Percentiles rank a stretch among this genome's conserved stretches.
Conservation (phyloP, 2,888 invertebrate genomes). For the Eledona agricola region DNA sequence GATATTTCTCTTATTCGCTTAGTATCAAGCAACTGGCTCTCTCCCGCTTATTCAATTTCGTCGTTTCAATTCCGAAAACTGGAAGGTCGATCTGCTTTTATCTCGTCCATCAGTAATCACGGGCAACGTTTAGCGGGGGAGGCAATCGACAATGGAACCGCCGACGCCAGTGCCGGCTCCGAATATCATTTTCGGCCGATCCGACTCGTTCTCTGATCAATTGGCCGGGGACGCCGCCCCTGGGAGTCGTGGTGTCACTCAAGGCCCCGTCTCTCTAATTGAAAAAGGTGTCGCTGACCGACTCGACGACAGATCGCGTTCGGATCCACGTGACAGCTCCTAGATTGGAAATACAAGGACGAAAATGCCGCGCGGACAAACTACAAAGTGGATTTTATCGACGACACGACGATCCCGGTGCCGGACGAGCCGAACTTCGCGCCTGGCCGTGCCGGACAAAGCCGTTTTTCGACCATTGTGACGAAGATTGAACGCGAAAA, state of each 20-base stretch:
- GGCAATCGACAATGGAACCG: constrained; percentile 26
- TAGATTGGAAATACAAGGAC: constrained; percentile 70
- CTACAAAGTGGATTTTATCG: constrained; percentile 43
- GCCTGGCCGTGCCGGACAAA: too few species aligned
- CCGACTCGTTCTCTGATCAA: neutral
- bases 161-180: constrained; percentile 12
- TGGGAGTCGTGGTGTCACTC: constrained; percentile 33
- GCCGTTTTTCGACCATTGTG: too few species aligned
- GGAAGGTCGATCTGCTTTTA: constrained; percentile 56
- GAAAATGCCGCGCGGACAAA: constrained; percentile 53
- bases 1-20: constrained; percentile 52
- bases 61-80: constrained; percentile 58
- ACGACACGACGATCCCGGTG: constrained; percentile 29
- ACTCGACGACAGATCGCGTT: constrained; percentile 65
- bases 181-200: constrained; percentile 3
- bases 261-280: constrained; percentile 43
- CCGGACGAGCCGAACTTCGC: constrained; percentile 11
- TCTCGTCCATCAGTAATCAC: constrained; percentile 58
- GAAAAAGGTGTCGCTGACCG: constrained; percentile 50
- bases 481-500: too few species aligned
- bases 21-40: constrained; percentile 29
- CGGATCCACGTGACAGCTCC: constrained; percentile 71
- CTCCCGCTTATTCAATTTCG: constrained; percentile 57
- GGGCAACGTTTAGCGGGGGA: constrained; percentile 49
- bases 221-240: constrained; percentile 42